These are phyloP conservation scores for Bettongia penicillata DNA, from an alignment of 2,113 vertebrate species.

Conservation along the genomic window DNA sequence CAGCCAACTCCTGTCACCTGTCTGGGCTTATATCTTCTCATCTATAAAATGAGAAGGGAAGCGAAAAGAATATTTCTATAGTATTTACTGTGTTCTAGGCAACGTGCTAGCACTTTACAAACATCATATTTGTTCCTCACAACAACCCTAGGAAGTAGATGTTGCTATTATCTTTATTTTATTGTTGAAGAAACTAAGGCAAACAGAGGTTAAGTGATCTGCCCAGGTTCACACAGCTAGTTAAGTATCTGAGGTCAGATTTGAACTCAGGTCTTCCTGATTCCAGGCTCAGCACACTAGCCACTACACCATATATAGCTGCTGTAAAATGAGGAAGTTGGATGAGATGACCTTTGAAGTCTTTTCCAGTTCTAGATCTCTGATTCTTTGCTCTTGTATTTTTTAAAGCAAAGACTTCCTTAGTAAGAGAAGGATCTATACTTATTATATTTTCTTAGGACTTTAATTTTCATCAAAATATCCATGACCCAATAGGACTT, in stretches of 20 bases:
- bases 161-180: neutral
- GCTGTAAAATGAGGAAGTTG: neutral
- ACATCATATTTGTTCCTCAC: neutral
- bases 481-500: constrained; percentile 65
- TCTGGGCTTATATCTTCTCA: neutral
- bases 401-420: constrained; percentile 56
- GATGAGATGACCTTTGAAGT: neutral
- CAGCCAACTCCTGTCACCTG: neutral
- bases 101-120: no score
- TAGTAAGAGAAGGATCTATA: constrained; percentile 20
- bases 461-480: constrained; percentile 73
- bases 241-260: neutral
- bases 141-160: neutral
- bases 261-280: neutral
- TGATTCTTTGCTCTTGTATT: neutral
- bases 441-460: constrained; percentile 47
- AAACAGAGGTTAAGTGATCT: neutral
- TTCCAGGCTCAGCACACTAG: neutral
- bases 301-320: no score
- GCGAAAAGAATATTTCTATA: neutral
- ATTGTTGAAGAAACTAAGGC: neutral
- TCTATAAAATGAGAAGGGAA: neutral
- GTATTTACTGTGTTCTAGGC: neutral
- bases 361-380: neutral
- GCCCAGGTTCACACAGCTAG: neutral